Evolutionary conservation across 2,797 vertebrate species (phyloP).

Genomic region (Prionace glauca): DNA sequence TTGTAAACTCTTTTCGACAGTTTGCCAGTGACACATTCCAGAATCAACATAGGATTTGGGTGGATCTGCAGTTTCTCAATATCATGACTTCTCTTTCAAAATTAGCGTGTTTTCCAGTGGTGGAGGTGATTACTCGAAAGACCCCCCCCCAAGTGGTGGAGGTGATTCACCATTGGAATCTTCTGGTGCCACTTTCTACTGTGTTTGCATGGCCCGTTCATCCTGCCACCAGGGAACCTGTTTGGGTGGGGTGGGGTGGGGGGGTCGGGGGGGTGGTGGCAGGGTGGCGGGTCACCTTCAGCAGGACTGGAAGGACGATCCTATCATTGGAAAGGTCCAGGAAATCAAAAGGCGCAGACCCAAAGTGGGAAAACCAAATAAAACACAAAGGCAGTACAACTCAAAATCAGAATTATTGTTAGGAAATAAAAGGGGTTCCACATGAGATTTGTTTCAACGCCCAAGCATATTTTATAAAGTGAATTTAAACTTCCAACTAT

Average conservation of each 20-base stretch:
- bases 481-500: neutral
- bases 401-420: neutral
- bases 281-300: no score
- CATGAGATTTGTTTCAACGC: neutral
- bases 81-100: neutral
- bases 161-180: no score
- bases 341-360: neutral
- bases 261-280: no score
- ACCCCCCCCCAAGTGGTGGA: no score
- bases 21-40: neutral
- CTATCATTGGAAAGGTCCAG: no score
- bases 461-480: neutral
- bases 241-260: no score
- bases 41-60: neutral
- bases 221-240: no score
- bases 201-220: no score
- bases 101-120: neutral
- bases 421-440: neutral
- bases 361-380: neutral
- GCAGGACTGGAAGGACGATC: no score
- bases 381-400: neutral
- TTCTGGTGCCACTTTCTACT: no score
- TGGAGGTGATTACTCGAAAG: no score
- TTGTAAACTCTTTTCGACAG: conserved; percentile 4
- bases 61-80: conserved; percentile 17